Base-by-base conservation (phyloP, 2,113 vertebrate species). In the Struthidea cinerea region DNA sequence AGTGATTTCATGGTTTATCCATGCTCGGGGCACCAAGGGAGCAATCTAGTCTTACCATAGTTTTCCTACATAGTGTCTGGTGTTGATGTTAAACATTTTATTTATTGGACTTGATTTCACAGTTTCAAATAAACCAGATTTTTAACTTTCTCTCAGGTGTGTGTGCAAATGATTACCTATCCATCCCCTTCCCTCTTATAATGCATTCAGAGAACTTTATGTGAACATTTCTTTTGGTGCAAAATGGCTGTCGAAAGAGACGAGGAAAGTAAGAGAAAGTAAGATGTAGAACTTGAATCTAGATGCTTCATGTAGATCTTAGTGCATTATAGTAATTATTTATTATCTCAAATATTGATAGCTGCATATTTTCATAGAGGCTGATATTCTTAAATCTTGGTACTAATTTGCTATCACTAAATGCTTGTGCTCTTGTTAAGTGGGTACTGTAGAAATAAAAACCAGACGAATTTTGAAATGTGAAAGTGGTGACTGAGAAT, bases 41-140 rank as follows among this genome's bases (percentile, higher is more conserved):
- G 16, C 88, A 65, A 49, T 75, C 49, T n/a, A 16, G 16, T 68
- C 59, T 57, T 64, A 8, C 24, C 33, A 32, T 42, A 67, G 24
- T 67, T 92, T 85, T 87, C 71, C 42, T 91, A 12, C 78, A 10
- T 47, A 24, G n/a, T 56, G 47, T 75, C 65, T 55, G 42, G 53
- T 87, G 52, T 55, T 77, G 55, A 75, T 93, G 68, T 87, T 73
- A 70, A 88, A 18, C 16, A 4, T 87, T 84, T 87, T 81, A 86
- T 79, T 91, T 92, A 78, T 93, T 90, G 88, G 65, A 69, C 50
- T 86, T 12, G 37, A 67, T 94, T 92, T 96, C 85, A 86, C 21
- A 33, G 24, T 83, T 95, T 84, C 30, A 78, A 95, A 95, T 95
- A 97, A 97, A 97, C 22, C 30, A 64, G 5, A 52, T 87, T 96